A percentile compares a stretch with the other conserved stretches of the same genome.
Conservation (phyloP, 2,113 vertebrate genomes). For the Xiphophorus couchianus region DNA sequence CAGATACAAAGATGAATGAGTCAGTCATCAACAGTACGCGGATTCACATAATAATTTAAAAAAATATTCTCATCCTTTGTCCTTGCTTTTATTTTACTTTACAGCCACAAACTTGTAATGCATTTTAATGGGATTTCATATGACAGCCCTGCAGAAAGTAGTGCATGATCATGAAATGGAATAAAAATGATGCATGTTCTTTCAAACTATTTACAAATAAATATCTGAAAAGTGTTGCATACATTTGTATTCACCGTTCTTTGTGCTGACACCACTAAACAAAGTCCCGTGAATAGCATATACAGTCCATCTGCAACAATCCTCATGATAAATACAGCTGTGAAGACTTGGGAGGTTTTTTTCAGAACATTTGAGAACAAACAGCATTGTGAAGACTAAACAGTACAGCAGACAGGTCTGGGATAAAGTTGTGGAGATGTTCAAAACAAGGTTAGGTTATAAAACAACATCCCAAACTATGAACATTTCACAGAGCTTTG, state of each 20-base stretch:
- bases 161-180: neutral
- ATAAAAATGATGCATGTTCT: neutral
- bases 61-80: neutral
- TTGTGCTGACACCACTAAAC: neutral
- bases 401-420: neutral
- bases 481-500: no score
- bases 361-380: neutral
- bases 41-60: neutral
- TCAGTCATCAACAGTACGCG: neutral
- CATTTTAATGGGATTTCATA: neutral
- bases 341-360: neutral
- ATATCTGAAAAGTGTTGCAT: neutral
- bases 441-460: neutral
- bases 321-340: neutral
- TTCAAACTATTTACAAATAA: neutral
- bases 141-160: neutral
- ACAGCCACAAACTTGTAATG: neutral
- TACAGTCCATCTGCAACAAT: neutral
- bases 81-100: neutral
- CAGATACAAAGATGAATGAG: neutral
- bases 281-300: neutral
- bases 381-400: no score
- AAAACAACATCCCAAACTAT: neutral
- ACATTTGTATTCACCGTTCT: no score
- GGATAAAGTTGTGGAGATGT: neutral